Percentiles rank a stretch among this genome's conserved stretches.
Evolutionary conservation across 2,113 vertebrate genomes (phyloP).

Genomic region (Lutjanus erythropterus): DNA sequence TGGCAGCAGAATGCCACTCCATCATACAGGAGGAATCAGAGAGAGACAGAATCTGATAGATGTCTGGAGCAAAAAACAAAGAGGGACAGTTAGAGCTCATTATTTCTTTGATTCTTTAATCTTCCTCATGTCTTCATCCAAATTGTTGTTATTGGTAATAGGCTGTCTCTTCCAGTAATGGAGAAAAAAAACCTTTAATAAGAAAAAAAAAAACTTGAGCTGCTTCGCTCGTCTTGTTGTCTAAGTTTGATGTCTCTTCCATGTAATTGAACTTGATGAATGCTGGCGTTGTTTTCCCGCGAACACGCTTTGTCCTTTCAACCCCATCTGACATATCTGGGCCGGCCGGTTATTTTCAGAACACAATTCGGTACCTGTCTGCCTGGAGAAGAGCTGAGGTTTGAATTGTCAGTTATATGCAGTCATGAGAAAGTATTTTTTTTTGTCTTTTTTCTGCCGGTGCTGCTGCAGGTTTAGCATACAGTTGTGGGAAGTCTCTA

Average conservation of each 20-base stretch:
- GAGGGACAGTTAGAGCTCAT: slow-evolving; percentile 67
- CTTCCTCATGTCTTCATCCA: slow-evolving; percentile 67
- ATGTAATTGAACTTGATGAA: slow-evolving; percentile 75
- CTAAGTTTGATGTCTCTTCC: slow-evolving; percentile 70
- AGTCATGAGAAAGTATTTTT: neutral
- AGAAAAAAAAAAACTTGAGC: slow-evolving; percentile 27
- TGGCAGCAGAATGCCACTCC: slow-evolving; percentile 75
- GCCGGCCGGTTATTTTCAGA: slow-evolving; percentile 76
- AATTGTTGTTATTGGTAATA: slow-evolving; percentile 61
- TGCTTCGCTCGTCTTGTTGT: slow-evolving; percentile 36
- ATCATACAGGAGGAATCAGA: neutral
- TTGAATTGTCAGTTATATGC: slow-evolving; percentile 50
- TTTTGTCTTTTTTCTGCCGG: neutral
- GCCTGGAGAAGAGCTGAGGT: slow-evolving; percentile 17
- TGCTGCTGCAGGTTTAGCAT: slow-evolving; percentile 24
- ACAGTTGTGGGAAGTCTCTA: neutral
- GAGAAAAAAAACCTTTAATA: slow-evolving; percentile 2
- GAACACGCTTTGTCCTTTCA: slow-evolving; percentile 68
- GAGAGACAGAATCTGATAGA: slow-evolving; percentile 13
- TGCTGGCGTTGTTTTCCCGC: slow-evolving; percentile 59
- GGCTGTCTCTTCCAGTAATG: slow-evolving; percentile 31
- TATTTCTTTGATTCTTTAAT: slow-evolving; percentile 74
- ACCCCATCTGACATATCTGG: slow-evolving; percentile 78
- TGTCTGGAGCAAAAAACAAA: slow-evolving; percentile 50
- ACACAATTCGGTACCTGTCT: slow-evolving; percentile 52